Evolutionary conservation across 2,888 invertebrate species (phyloP).

Genomic region (Sarcophaga carnaria): DNA sequence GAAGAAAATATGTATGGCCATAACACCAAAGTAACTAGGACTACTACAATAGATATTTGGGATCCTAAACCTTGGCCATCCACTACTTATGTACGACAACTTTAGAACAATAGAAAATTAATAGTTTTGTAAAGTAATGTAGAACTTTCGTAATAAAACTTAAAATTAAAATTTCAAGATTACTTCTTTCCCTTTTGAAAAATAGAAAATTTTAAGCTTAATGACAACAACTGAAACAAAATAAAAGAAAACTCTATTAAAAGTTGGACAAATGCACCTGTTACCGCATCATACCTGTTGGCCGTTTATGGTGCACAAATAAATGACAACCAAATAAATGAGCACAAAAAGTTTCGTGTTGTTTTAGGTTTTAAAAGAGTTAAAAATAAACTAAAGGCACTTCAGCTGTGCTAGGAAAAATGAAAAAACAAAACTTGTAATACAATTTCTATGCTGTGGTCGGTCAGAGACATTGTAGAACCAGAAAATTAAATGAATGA

Average conservation of each 20-base stretch:
- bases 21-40: not conserved
- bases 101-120: not conserved
- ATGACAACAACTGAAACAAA: not conserved
- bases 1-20: conserved; percentile 14
- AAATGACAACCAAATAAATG: not conserved
- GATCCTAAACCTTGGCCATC: not conserved
- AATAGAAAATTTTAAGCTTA: not conserved
- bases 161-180: conserved; percentile 3
- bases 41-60: too few relatives aligned
- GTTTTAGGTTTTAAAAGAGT: not conserved
- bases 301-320: not conserved
- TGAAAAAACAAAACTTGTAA: too few relatives aligned
- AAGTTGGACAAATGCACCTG: conserved; percentile 30
- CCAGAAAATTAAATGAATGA: too few relatives aligned
- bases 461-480: too few relatives aligned
- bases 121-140: not conserved
- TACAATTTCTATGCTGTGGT: too few relatives aligned
- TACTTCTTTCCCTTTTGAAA: not conserved
- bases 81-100: not conserved
- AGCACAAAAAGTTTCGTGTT: not conserved
- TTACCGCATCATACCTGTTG: not conserved
- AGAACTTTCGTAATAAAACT: not conserved
- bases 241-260: not conserved
- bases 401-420: not conserved
- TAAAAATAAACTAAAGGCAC: not conserved